Conservation (phyloP, 2,113 vertebrate genomes). For the Brienomyrus brachyistius region DNA sequence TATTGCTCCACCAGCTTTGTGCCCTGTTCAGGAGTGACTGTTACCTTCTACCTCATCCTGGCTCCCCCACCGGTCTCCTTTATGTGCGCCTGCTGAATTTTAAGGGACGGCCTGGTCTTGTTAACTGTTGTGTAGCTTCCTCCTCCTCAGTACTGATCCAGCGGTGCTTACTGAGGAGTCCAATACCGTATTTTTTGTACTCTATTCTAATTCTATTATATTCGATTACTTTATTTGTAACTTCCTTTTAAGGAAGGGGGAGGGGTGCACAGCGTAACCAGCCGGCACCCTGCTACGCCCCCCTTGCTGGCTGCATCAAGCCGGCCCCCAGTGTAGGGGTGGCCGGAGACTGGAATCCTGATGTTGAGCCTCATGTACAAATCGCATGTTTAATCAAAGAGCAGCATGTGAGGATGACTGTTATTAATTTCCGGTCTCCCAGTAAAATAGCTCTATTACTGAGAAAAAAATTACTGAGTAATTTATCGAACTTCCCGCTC, state of each 20-base stretch:
- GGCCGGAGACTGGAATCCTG: neutral
- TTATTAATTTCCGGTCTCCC: slow-evolving; percentile 64
- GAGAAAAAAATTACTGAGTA: slow-evolving; percentile 38
- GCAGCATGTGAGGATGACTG: slow-evolving; percentile 46
- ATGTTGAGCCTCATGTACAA: slow-evolving; percentile 49
- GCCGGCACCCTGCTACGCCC: neutral
- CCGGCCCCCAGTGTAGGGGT: neutral
- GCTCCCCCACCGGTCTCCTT: too few relatives aligned
- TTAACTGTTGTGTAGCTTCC: too few relatives aligned
- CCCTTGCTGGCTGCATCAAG: neutral
- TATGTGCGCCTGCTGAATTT: too few relatives aligned
- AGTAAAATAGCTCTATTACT: slow-evolving; percentile 54
- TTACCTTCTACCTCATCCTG: neutral
- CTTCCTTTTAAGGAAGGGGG: neutral
- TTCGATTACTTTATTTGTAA: neutral
- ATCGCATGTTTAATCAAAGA: slow-evolving; percentile 50
- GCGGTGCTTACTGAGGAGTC: neutral
- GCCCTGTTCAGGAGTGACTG: neutral
- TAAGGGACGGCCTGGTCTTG: too few relatives aligned
- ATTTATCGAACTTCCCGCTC: slow-evolving; percentile 56
- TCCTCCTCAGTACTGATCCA: too few relatives aligned
- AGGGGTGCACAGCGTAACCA: neutral
- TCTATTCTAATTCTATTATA: neutral
- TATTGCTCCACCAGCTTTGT: neutral
- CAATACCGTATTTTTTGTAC: neutral